phyloP scores from a whole-genome alignment of 53 echinoderm and acorn worm genomes.

The Echinarachnius parma region DNA sequence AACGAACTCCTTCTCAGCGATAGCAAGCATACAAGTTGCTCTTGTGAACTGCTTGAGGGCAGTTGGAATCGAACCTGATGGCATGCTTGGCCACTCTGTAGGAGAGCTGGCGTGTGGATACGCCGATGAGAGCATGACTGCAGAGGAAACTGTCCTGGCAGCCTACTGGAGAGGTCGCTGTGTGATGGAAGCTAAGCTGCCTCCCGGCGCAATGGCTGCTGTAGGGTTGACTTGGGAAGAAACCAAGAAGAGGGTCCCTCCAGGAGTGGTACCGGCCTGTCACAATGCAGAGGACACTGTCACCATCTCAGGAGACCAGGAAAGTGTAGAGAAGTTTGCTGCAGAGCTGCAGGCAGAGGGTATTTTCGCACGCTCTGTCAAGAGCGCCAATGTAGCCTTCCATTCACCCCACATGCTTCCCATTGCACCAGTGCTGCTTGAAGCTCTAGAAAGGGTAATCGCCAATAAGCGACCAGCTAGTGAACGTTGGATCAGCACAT shows the following conservation, averaged over 20 bases:
- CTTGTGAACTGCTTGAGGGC: constrained; percentile 70
- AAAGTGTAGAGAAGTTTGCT: constrained; percentile 62
- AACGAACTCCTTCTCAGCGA: constrained; percentile 67
- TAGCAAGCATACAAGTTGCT: constrained; percentile 76
- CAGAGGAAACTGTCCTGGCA: constrained; percentile 64
- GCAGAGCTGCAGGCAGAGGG: constrained; percentile 55
- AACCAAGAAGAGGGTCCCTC: constrained; percentile 55
- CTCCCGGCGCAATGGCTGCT: constrained; percentile 79
- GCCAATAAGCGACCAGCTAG: constrained; percentile 18
- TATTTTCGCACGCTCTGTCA: constrained; percentile 68
- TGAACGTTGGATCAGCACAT: constrained; percentile 70
- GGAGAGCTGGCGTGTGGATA: constrained; percentile 84
- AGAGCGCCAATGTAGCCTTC: constrained; percentile 73
- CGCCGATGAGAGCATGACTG: constrained; percentile 76
- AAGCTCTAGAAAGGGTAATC: constrained; percentile 72
- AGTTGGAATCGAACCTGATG: constrained; percentile 66
- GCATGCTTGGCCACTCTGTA: constrained; percentile 80
- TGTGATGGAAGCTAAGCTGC: constrained; percentile 69
- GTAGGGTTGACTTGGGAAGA: too few relatives aligned
- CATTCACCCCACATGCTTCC: constrained; percentile 72
- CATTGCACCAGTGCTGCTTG: constrained; percentile 65
- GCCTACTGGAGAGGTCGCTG: constrained; percentile 94
- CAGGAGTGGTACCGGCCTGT: constrained; percentile 73
- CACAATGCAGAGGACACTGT: constrained; percentile 84
- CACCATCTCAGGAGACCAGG: constrained; percentile 74